These are phyloP conservation scores for Erpetoichthys calabaricus DNA, from an alignment of 2,797 vertebrate genomes.

Conservation along the genomic window DNA sequence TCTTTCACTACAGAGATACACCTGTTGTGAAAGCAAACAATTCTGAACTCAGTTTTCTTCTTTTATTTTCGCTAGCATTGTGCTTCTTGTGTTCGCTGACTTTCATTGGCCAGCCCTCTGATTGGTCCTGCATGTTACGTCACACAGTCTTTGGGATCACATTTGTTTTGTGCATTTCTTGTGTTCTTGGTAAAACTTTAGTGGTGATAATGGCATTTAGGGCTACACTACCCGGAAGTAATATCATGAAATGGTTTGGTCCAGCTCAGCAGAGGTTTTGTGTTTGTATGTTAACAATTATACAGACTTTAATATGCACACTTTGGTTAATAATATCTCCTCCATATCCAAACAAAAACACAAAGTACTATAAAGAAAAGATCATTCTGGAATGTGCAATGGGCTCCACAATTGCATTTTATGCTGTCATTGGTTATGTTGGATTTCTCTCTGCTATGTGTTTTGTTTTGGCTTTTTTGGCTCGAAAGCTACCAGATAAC, in stretches of 20 bases:
- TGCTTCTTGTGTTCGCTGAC: constrained; percentile 1
- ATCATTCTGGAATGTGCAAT: neutral
- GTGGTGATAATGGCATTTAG: constrained; percentile 5
- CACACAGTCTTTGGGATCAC: constrained; percentile 3
- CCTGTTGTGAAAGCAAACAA: constrained; percentile 2
- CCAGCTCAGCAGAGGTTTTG: neutral
- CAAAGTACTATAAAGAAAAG: neutral
- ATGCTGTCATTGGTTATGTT: constrained; percentile 3
- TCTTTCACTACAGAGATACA: neutral
- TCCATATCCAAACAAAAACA: neutral
- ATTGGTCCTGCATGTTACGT: constrained; percentile 3
- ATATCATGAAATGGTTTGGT: constrained; percentile 5
- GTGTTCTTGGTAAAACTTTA: constrained; percentile 5
- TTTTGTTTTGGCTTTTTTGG: constrained; percentile 1
- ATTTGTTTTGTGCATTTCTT: constrained; percentile 5
- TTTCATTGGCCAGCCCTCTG: constrained; percentile 6
- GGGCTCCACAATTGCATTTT: constrained; percentile 2
- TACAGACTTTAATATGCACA: neutral
- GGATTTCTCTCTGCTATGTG: constrained; percentile 3
- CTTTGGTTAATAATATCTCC: neutral
- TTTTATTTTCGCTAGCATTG: neutral
- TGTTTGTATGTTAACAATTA: neutral
- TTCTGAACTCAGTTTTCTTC: constrained; percentile 4
- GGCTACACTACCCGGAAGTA: constrained; percentile 2
- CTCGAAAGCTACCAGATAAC: constrained; percentile 3